Base-by-base conservation (phyloP, 2,113 vertebrate species). In the Cairina moschata region DNA sequence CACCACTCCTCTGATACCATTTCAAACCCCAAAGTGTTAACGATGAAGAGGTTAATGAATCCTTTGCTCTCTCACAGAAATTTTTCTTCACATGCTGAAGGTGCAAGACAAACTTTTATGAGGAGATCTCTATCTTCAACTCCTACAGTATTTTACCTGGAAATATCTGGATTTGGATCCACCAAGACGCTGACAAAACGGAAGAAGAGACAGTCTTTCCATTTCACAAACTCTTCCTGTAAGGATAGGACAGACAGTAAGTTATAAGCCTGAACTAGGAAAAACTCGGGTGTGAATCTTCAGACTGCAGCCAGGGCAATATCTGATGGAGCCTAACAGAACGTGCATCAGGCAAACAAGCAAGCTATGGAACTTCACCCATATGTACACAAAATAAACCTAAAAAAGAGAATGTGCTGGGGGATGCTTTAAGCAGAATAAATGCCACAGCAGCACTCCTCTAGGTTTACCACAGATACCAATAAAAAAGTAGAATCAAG, bases 221-320 rank as follows among this genome's bases (percentile, higher is more conserved):
- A 99, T 36, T 99, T 99, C 86, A 99, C 98, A 97, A 98, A 99
- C 66, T 99, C 99, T 74, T 99, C 99, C 99, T 99, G 85, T 9
- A 11, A 76, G 69, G 80, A 91, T 97, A 10, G 32, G 15, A 91
- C n/a, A 91, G 34, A 50, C 3, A 10, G 32, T 17, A 40, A 46
- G 40, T 38, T 4, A 50, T 72, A 67, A 83, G 29, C 16, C 18
- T 23, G n/a, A 40, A 25, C 15, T 11, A 40, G 17, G 18, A 72
- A 73, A 54, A 92, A 66, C 1, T 40, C 15, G 1, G 15, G 4
- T 0, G 7, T 44, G 36, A 79, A 40, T 38, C 18, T 81, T 54
- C 38, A 68, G 15, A 7, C 0, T 28, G 29, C 1, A 42, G 46
- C 8, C 60, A 83, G 79, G 44, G n/a, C 40, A 62, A 2, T 2